Evolutionary conservation across 2,888 invertebrate species (phyloP), one percentile per base, ranked within the genome.

Genomic region (Diarsia mendica): DNA sequence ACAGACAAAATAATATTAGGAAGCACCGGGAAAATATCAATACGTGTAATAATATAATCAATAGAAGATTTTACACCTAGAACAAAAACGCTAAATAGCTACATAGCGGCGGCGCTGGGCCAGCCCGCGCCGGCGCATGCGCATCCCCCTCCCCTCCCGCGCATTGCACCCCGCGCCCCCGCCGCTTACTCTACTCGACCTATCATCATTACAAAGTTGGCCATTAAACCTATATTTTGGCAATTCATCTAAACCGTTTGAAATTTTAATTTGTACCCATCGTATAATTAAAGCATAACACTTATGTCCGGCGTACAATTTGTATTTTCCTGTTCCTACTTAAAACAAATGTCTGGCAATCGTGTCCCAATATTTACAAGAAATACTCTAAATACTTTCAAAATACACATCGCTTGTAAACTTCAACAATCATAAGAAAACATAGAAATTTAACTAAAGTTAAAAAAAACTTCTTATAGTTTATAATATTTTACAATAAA

Each of bases 1-100:
- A 96, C 95, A 95, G 93, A 94, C 90, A 94, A 96, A 95, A 95
- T 94, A 93, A 95, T 94, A 94, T 92, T 93, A 94, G 95, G 95
- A 96, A 96, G 96, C 96, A 95, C 96, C 95, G 93, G 94, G 90
- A 93, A 93, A 92, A 90, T 92, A 93, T 93, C 86, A 90, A 91
- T 89, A 90, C 64, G 67, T 79, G 82, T 88, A 85, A 88, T 88
- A 90, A 89, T 88, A 90, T 92, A 91, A 93, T 90, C 89, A 91
- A 92, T 90, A 91, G 86, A 90, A 91, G 88, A 90, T 88, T 90
- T 90, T 90, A 92, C 87, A 93, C 85, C 91, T 92, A 93, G 88
- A 91, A 91, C 89, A 90, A 91, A 91, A 92, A 89, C 83, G 82
- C 86, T 90, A 88, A 87, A 88, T 87, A 82, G 80, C 85, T 80